These are phyloP conservation scores for Lordiphosa fenestrarum DNA, from an alignment of 2,888 invertebrate genomes.

Conservation along the genomic window DNA sequence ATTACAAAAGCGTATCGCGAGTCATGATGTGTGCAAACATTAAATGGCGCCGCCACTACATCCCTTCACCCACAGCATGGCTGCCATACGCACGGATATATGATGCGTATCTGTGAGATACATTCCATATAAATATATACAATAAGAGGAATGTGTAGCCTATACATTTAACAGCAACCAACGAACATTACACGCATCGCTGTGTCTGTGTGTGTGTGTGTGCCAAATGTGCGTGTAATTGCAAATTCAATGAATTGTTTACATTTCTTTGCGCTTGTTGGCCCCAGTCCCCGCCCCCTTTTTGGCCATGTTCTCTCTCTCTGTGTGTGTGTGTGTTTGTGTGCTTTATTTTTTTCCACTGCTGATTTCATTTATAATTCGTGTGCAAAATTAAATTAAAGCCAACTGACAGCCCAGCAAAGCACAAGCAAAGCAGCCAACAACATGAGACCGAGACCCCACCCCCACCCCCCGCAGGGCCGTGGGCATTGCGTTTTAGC, in stretches of 20 bases:
- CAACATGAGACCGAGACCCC: slow-evolving; percentile 2
- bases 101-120: slow-evolving; percentile 74
- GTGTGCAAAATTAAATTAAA: slow-evolving; percentile 73
- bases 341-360: slow-evolving; percentile 29
- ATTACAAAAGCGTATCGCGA: slow-evolving; percentile 76
- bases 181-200: slow-evolving; percentile 70
- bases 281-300: slow-evolving; percentile 24
- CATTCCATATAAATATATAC: slow-evolving; percentile 59
- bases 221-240: slow-evolving; percentile 77
- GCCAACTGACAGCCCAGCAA: slow-evolving; percentile 64
- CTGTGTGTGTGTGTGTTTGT: slow-evolving; percentile 18
- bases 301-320: slow-evolving; percentile 10
- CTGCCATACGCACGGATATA: slow-evolving; percentile 53
- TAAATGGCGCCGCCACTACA: slow-evolving; percentile 60
- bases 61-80: slow-evolving; percentile 26
- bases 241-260: slow-evolving; percentile 78
- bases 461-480: slow-evolving; percentile 1
- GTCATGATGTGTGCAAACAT: slow-evolving; percentile 78
- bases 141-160: slow-evolving; percentile 39
- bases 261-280: slow-evolving; percentile 76
- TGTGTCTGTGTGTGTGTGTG: slow-evolving; percentile 35
- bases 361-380: slow-evolving; percentile 73
- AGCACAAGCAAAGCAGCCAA: slow-evolving; percentile 21
- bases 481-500: slow-evolving; percentile 64
- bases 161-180: slow-evolving; percentile 45